Evolutionary conservation across 2,888 invertebrate genomes (phyloP).

Genomic region (Phytoseiulus persimilis): DNA sequence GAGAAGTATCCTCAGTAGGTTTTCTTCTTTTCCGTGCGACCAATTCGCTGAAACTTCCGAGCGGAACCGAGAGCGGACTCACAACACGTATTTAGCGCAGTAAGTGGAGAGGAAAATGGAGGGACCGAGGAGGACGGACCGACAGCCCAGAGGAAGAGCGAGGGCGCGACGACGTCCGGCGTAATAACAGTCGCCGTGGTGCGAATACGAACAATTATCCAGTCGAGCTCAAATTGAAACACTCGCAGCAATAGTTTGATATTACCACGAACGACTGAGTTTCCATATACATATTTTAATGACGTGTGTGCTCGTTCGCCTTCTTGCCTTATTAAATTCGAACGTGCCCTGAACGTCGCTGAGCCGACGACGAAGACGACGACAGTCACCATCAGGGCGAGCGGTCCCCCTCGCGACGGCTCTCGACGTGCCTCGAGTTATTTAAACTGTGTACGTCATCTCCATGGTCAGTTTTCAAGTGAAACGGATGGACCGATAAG

Average conservation of each 20-base stretch:
- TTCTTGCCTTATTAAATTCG: background rate
- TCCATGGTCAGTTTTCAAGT: background rate
- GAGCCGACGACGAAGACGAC: background rate
- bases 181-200: background rate
- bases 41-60: background rate
- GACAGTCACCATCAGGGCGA: no score
- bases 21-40: background rate
- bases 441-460: background rate
- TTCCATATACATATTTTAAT: constrained; percentile 5
- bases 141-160: background rate
- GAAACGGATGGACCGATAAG: no score
- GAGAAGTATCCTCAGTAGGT: background rate
- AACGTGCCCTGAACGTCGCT: background rate
- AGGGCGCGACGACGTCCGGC: background rate
- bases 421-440: background rate
- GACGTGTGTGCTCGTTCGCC: background rate
- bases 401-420: background rate
- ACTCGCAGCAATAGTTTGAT: background rate
- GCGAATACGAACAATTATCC: background rate
- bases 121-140: background rate
- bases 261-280: background rate
- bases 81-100: background rate
- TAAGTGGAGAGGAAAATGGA: background rate
- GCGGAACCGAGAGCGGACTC: background rate
- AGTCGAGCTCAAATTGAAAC: background rate